phyloP scores from a whole-genome alignment of 2,113 vertebrate genomes.

The Crotalus helleri region DNA sequence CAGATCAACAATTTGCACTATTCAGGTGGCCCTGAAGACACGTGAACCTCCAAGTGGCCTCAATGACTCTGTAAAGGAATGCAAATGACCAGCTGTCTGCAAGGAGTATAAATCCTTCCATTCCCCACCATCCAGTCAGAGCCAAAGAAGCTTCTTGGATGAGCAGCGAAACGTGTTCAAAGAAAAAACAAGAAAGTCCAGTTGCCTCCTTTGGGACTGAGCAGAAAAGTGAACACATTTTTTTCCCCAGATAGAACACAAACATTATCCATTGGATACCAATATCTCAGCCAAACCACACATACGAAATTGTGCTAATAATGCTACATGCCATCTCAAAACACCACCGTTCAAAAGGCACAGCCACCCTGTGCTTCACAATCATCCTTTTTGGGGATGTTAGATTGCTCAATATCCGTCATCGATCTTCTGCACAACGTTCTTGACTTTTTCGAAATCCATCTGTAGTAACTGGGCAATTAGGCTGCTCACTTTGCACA shows the following conservation, averaged over 20 bases:
- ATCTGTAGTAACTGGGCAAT: slow-evolving; percentile 56
- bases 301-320: not conserved
- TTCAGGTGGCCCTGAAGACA: no score
- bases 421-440: slow-evolving; percentile 10
- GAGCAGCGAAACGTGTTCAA: no score
- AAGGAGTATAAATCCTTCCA: no score
- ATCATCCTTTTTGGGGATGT: slow-evolving; percentile 30
- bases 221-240: not conserved
- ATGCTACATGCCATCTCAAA: slow-evolving; percentile 5
- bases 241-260: not conserved
- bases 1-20: no score
- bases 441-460: slow-evolving; percentile 53
- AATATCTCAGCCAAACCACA: not conserved
- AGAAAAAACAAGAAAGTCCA: no score
- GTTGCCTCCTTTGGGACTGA: no score
- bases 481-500: slow-evolving; percentile 45
- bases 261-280: not conserved
- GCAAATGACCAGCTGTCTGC: no score
- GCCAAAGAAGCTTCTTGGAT: no score
- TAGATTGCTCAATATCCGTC: not conserved
- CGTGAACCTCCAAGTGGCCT: no score
- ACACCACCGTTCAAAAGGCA: slow-evolving; percentile 9
- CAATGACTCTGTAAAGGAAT: no score
- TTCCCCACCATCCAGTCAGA: no score
- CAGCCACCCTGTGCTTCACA: slow-evolving; percentile 35